These are phyloP conservation scores for Yponomeuta cagnagella DNA, from an alignment of 2,888 invertebrate genomes.

Conservation along the genomic window DNA sequence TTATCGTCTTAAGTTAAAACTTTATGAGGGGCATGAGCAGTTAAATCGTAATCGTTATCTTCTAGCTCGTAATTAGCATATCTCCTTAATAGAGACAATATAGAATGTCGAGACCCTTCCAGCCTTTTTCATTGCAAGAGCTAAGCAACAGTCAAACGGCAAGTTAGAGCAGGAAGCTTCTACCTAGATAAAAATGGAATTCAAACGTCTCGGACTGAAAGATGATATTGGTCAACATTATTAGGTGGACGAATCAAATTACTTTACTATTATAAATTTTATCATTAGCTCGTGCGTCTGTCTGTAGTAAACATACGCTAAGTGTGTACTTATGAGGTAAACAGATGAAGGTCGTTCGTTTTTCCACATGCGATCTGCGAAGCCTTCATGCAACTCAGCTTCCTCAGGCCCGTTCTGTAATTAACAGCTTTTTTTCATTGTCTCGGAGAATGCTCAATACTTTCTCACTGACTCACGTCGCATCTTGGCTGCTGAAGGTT, in stretches of 20 bases:
- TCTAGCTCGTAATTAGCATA: neutral
- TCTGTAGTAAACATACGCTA: too few relatives aligned
- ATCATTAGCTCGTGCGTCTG: too few relatives aligned
- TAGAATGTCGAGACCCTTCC: neutral
- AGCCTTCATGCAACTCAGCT: constrained; percentile 5
- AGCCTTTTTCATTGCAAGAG: neutral
- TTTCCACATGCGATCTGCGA: neutral
- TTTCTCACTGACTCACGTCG: constrained; percentile 42
- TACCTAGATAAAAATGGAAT: too few relatives aligned
- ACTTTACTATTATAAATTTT: too few relatives aligned
- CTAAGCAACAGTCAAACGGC: neutral
- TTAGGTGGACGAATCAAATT: too few relatives aligned
- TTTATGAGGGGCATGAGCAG: neutral
- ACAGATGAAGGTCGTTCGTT: neutral
- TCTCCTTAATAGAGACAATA: neutral
- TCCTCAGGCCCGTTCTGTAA: constrained; percentile 30
- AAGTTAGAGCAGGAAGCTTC: too few relatives aligned
- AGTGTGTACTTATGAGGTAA: neutral
- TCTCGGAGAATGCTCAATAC: constrained; percentile 31
- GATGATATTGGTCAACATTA: too few relatives aligned
- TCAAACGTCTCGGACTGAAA: too few relatives aligned
- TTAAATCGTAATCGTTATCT: neutral
- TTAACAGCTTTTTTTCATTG: constrained; percentile 39
- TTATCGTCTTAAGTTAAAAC: neutral
- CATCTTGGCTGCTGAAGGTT: constrained; percentile 16